Conservation (phyloP, 1,140 invertebrate genomes). For the Aphelinus certus region DNA sequence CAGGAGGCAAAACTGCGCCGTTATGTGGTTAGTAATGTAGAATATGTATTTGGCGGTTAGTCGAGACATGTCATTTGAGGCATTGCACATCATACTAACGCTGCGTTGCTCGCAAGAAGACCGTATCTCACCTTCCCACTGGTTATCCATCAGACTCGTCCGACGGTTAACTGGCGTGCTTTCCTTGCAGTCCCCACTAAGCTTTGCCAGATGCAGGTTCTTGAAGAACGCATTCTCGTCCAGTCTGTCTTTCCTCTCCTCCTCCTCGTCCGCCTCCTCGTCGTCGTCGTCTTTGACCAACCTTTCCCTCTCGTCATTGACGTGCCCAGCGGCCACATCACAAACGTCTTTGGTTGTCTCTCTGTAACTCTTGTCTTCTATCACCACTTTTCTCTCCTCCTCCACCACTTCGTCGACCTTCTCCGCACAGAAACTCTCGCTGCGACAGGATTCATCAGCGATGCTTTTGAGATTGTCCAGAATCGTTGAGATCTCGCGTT, state of each 20-base stretch:
- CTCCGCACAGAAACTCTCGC: conserved; percentile 13
- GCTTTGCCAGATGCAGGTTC: conserved; percentile 11
- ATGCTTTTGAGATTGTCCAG: conserved; percentile 26
- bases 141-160: conserved; percentile 23
- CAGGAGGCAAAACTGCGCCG: conserved; percentile 45
- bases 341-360: conserved; percentile 39
- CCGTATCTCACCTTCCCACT: conserved; percentile 49
- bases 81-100: conserved; percentile 38
- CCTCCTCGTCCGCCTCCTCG: conserved; percentile 8
- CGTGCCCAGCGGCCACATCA: background rate
- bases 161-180: conserved; percentile 11
- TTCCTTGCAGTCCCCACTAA: conserved; percentile 33
- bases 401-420: background rate
- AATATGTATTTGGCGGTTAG: conserved; percentile 46
- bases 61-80: conserved; percentile 40
- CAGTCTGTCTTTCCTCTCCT: conserved; percentile 9
- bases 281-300: background rate
- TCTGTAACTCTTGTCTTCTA: conserved; percentile 15
- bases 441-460: conserved; percentile 9
- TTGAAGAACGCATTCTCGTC: conserved; percentile 28
- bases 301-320: background rate
- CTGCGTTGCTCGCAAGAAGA: conserved; percentile 36
- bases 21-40: conserved; percentile 50
- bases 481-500: conserved; percentile 29
- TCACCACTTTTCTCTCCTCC: conserved; percentile 3